Base-by-base conservation (phyloP, 2,113 vertebrate genomes). In the Xiphias gladius region DNA sequence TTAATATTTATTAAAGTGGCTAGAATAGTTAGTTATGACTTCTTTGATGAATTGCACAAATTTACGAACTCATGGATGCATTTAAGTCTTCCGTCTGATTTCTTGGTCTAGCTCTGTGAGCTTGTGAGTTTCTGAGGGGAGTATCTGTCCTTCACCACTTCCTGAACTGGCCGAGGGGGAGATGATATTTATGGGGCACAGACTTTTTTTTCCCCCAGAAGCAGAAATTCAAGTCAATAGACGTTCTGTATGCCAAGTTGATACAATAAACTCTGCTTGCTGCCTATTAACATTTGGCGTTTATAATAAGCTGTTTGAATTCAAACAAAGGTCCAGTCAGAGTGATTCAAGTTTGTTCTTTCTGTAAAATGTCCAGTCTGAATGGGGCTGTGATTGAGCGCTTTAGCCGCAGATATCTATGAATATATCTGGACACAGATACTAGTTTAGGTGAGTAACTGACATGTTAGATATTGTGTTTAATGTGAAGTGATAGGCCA, bases 81-180 rank as follows among this genome's bases (percentile, higher is more conserved):
- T 52, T 48, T 7, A 16, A 79, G 73, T 61, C 0, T 4, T 50
- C 58, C 13, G 13, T 57, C 32, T 64, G 70, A 70, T 81, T 24
- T 85, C 43, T 70, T 37, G 65, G 22, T 50, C 41, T 63, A 48
- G 81, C 57, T 83, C 66, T 52, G 69, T 13, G 73, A 57, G 70
- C 43, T 83, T 9, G 73, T 66, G 80, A 77, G 70, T 82, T 88
- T 82, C 83, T 90, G 78, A 86, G 79, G 61, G 70, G 86, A 90
- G 86, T 83, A 64, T 90, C 76, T 90, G 88, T 84, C 80, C 85
- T 89, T 85, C 70, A 85, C 89, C 85, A 88, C 84, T 88, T 94
- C 92, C 90, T 93, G 83, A 82, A 81, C 78, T 54, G 19, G 86
- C 84, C 80, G 62, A 75, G n/a, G 73, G 80, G 85, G 89, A 93